phyloP scores from a whole-genome alignment of 1,140 invertebrate genomes.

The Solenopsis fugax region DNA sequence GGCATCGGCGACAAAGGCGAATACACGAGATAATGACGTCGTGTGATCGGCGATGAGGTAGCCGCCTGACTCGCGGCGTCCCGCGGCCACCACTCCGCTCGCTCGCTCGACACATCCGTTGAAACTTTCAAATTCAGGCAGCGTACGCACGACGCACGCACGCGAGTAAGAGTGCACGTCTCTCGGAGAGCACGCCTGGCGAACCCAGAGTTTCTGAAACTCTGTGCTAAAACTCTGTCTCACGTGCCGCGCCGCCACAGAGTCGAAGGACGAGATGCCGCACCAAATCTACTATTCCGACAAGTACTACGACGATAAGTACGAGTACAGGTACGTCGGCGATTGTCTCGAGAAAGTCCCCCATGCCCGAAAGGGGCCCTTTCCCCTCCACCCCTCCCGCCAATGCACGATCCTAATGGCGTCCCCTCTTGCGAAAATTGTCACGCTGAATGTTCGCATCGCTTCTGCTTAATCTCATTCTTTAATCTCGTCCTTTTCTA shows the following conservation, averaged over 20 bases:
- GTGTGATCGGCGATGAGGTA: background rate
- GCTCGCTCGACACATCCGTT: slow-evolving; percentile 75
- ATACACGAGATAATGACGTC: background rate
- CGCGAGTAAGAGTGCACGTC: slow-evolving; percentile 43
- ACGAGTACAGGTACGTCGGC: slow-evolving; percentile 94
- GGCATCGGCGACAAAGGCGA: background rate
- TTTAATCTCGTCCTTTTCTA: background rate
- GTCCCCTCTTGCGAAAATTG: background rate
- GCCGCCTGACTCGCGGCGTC: slow-evolving; percentile 20
- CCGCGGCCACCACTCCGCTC: slow-evolving; percentile 46
- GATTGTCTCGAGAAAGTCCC: background rate
- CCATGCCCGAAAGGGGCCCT: background rate
- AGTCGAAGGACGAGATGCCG: slow-evolving; percentile 61
- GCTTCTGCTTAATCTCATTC: background rate
- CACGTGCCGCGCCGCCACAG: background rate
- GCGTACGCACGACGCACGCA: slow-evolving; percentile 72
- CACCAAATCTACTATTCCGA: slow-evolving; percentile 94
- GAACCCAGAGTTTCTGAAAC: background rate
- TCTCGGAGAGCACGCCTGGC: slow-evolving; percentile 53
- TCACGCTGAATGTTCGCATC: background rate
- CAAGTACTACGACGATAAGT: slow-evolving; percentile 96
- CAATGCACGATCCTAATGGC: background rate
- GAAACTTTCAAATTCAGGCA: slow-evolving; percentile 77
- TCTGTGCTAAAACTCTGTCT: background rate
- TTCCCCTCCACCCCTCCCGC: background rate